phyloP scores from a whole-genome alignment of 2,113 vertebrate genomes.

The Pogona vitticeps region DNA sequence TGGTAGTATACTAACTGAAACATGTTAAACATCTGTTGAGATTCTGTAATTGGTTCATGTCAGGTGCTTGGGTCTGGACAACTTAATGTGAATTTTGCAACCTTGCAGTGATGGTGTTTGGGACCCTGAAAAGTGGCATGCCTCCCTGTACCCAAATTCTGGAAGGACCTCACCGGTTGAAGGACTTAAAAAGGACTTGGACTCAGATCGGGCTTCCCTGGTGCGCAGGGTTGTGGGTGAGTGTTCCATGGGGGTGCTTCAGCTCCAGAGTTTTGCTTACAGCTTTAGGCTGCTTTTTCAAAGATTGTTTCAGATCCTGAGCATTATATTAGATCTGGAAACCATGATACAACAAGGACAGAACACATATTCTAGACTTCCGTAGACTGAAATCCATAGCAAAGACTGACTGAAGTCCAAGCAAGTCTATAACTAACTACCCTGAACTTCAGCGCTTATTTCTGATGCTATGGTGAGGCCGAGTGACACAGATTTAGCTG shows the following conservation, averaged over 20 bases:
- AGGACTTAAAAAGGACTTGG: constrained; percentile 89
- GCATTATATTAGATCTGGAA: neutral
- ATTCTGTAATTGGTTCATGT: too few relatives aligned
- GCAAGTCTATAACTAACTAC: too few relatives aligned
- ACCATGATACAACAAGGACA: neutral
- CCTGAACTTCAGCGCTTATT: neutral
- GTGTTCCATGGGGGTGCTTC: neutral
- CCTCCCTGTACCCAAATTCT: constrained; percentile 92
- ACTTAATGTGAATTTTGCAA: constrained; percentile 3
- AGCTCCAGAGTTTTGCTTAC: neutral
- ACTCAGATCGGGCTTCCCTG: constrained; percentile 86
- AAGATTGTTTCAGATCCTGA: neutral
- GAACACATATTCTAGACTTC: neutral
- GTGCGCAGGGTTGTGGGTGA: constrained; percentile 93
- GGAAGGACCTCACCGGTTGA: constrained; percentile 90
- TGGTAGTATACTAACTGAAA: too few relatives aligned
- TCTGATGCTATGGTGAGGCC: neutral
- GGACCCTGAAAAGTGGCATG: constrained; percentile 99
- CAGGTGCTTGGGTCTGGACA: neutral
- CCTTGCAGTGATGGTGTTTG: constrained; percentile 91
- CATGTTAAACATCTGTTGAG: too few relatives aligned
- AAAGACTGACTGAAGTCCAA: neutral
- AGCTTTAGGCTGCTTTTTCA: neutral
- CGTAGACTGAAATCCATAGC: neutral
- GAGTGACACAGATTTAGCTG: neutral